Percentiles rank a stretch among this genome's conserved stretches.
Conservation (phyloP, 2,797 vertebrate genomes). For the Tokudaia tokunoshimensis region DNA sequence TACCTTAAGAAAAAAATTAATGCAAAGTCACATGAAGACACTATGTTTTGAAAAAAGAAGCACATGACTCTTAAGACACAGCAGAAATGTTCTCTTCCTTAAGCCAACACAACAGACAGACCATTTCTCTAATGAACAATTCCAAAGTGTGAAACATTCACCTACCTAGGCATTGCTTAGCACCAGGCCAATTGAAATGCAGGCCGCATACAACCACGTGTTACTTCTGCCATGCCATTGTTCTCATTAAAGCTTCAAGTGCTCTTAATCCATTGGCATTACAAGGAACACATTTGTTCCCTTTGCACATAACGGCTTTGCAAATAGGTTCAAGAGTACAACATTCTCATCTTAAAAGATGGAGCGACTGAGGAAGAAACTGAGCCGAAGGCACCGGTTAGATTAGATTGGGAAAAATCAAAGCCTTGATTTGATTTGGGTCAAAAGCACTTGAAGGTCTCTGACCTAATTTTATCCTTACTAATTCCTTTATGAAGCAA, state of each 20-base stretch:
- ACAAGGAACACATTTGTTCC: slow-evolving; percentile 22
- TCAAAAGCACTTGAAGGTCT: slow-evolving; percentile 66
- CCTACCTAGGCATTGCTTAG: slow-evolving; percentile 1
- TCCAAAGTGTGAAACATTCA: slow-evolving; percentile 14
- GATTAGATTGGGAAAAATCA: slow-evolving; percentile 67
- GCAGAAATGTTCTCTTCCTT: slow-evolving; percentile 5
- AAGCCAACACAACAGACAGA: background rate
- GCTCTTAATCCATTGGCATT: slow-evolving; percentile 46
- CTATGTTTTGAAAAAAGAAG: background rate
- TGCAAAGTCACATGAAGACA: background rate
- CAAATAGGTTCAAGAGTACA: slow-evolving; percentile 39
- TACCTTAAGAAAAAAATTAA: slow-evolving; percentile 8
- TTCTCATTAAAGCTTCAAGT: background rate
- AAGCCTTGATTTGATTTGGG: slow-evolving; percentile 73
- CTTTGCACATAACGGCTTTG: slow-evolving; percentile 26
- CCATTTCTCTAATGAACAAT: slow-evolving; percentile 29
- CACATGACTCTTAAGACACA: slow-evolving; percentile 27
- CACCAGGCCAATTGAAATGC: background rate
- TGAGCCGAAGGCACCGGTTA: slow-evolving; percentile 56
- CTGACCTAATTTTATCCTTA: slow-evolving; percentile 63
- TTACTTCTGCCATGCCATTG: slow-evolving; percentile 32
- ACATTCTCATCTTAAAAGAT: slow-evolving; percentile 68
- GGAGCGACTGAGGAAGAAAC: slow-evolving; percentile 56
- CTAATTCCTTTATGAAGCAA: slow-evolving; percentile 66
- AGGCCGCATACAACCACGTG: background rate